These are phyloP conservation scores for Bubo scandiacus DNA, from an alignment of 2,113 vertebrate genomes.

Conservation along the genomic window DNA sequence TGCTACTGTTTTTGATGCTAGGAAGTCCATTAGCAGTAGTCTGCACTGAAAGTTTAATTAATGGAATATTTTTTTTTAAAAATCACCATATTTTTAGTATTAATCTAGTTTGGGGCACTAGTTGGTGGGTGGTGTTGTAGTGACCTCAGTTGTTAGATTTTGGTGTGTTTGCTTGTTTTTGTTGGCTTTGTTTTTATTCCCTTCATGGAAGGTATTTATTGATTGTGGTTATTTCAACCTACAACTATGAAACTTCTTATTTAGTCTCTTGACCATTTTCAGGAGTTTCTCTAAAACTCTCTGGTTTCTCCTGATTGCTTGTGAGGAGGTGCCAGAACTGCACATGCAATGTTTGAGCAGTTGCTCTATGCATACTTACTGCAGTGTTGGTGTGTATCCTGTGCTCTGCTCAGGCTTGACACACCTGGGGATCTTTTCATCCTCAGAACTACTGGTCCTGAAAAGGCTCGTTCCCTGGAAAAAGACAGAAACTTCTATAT, in stretches of 20 bases:
- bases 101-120: not conserved
- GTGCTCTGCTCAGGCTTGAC: not conserved
- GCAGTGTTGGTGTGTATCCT: not conserved
- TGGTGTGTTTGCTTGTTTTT: not conserved
- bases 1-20: not conserved
- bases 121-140: not conserved
- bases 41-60: not conserved
- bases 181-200: not conserved
- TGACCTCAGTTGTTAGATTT: not conserved
- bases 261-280: not conserved
- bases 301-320: not conserved
- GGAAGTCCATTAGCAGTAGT: not conserved
- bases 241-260: not conserved
- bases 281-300: not conserved
- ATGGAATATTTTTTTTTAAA: not conserved
- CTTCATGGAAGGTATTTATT: not conserved
- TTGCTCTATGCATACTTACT: accelerated
- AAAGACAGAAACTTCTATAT: not conserved
- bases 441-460: not conserved
- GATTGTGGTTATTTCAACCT: not conserved
- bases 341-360: accelerated
- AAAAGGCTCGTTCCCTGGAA: not conserved
- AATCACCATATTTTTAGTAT: not conserved
- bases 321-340: not conserved
- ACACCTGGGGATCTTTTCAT: no score